Percentiles rank a stretch among this genome's conserved stretches.
These are phyloP conservation scores for Cotesia congregata DNA, from an alignment of 2,888 invertebrate species.

Conservation along the genomic window DNA sequence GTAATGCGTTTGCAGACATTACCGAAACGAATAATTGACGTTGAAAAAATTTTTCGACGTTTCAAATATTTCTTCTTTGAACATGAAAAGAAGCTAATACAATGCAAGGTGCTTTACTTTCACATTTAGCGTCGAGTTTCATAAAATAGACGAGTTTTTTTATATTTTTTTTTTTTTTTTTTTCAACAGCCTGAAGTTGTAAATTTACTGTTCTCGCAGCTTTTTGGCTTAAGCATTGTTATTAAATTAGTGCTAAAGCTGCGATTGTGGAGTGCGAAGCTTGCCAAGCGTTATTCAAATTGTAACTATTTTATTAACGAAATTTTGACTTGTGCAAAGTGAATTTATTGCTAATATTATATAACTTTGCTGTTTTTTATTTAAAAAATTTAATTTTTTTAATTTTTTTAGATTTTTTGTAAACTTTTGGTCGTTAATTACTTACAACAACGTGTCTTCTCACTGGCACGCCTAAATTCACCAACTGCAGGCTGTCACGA, in stretches of 20 bases:
- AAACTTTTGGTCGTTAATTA: slow-evolving; percentile 46
- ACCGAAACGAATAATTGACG: background rate
- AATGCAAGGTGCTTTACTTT: background rate
- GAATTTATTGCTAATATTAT: background rate
- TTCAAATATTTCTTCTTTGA: background rate
- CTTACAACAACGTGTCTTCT: slow-evolving; percentile 64
- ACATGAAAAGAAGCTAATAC: no score
- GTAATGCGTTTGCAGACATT: background rate
- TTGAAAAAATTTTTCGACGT: background rate
- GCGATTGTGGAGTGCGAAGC: background rate
- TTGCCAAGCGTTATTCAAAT: background rate
- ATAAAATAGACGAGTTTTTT: background rate
- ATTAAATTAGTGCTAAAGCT: background rate
- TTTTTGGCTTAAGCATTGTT: background rate
- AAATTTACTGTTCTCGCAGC: background rate
- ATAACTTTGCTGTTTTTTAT: background rate
- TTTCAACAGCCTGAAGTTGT: background rate
- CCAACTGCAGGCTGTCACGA: slow-evolving; percentile 64
- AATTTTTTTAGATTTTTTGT: slow-evolving; percentile 34
- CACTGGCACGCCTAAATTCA: slow-evolving; percentile 63
- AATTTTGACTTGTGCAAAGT: background rate
- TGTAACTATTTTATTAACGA: background rate
- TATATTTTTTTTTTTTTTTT: background rate
- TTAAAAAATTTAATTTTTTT: background rate
- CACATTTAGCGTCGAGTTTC: background rate